Evolutionary conservation across 2,113 vertebrate genomes (phyloP).

Genomic region (Osmerus eperlanus): DNA sequence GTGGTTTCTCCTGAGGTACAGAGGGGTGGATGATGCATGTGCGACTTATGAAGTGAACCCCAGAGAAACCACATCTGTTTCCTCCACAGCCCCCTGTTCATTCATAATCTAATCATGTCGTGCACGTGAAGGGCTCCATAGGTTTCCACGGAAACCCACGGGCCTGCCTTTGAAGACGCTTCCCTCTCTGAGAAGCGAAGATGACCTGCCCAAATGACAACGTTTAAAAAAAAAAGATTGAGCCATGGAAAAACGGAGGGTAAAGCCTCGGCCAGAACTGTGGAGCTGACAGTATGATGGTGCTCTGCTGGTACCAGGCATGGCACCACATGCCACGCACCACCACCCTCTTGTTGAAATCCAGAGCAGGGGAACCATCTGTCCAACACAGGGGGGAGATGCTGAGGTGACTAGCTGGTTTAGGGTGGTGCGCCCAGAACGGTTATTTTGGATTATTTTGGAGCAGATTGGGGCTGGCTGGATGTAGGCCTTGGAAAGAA

Average conservation of each 20-base stretch:
- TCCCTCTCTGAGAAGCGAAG: neutral
- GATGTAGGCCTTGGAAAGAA: constrained; percentile 27
- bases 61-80: constrained; percentile 40
- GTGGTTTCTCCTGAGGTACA: constrained; percentile 9
- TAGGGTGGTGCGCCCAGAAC: constrained; percentile 51
- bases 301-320: constrained; percentile 19
- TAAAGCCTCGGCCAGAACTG: too few relatives aligned
- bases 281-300: too few relatives aligned
- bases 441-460: constrained; percentile 60
- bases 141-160: too few relatives aligned
- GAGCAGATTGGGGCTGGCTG: constrained; percentile 40
- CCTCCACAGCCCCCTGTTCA: constrained; percentile 17
- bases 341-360: constrained; percentile 34
- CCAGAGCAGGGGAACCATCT: constrained; percentile 55
- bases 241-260: too few relatives aligned
- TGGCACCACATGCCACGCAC: constrained; percentile 3
- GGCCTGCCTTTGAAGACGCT: neutral
- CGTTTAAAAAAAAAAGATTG: constrained; percentile 19
- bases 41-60: constrained; percentile 22
- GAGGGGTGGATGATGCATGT: constrained; percentile 4
- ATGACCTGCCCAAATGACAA: too few relatives aligned
- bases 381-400: constrained; percentile 41
- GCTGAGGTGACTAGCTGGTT: constrained; percentile 47
- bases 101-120: constrained; percentile 25
- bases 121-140: constrained; percentile 19